These are phyloP conservation scores for Dicyrtoma fusca DNA, from an alignment of 2,888 invertebrate species.

Conservation along the genomic window DNA sequence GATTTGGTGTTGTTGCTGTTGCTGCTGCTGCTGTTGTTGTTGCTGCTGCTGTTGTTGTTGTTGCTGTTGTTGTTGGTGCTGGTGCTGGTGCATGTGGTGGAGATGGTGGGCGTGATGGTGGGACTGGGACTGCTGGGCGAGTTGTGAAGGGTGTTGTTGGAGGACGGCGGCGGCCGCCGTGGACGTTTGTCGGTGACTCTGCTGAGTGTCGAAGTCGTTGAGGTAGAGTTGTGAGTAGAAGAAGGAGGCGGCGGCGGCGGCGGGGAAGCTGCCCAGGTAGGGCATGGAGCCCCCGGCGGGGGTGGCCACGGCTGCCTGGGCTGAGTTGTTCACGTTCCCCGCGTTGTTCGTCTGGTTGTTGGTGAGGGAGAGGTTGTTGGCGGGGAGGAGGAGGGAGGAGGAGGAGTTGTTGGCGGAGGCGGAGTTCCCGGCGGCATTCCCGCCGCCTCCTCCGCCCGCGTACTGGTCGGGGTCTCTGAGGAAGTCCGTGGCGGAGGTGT, in stretches of 20 bases:
- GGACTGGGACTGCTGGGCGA: conserved; percentile 44
- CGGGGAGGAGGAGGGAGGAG: not conserved
- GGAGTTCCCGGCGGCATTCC: conserved; percentile 18
- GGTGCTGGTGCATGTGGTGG: conserved; percentile 58
- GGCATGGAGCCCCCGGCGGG: conserved; percentile 47
- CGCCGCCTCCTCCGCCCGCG: conserved; percentile 26
- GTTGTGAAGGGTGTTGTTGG: not conserved
- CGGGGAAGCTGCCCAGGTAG: conserved; percentile 53
- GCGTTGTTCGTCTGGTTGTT: not conserved
- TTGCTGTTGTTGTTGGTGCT: conserved; percentile 57
- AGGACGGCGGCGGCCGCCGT: conserved; percentile 1
- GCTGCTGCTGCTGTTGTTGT: conserved; percentile 56
- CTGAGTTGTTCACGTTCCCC: not conserved
- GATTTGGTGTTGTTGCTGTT: conserved; percentile 56
- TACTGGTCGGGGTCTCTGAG: conserved; percentile 51
- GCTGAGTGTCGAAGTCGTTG: conserved; percentile 51
- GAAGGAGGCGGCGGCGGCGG: conserved; percentile 54
- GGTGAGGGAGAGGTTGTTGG: not conserved
- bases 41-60: conserved; percentile 57
- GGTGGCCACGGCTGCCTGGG: not conserved
- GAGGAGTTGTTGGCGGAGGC: conserved; percentile 4
- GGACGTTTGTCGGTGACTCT: conserved; percentile 11
- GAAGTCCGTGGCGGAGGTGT: conserved; percentile 69
- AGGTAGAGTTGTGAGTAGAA: conserved; percentile 56
- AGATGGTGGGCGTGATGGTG: conserved; percentile 59